Evolutionary conservation across 1,140 invertebrate species (phyloP).

Genomic region (Dreissena rostriformis): DNA sequence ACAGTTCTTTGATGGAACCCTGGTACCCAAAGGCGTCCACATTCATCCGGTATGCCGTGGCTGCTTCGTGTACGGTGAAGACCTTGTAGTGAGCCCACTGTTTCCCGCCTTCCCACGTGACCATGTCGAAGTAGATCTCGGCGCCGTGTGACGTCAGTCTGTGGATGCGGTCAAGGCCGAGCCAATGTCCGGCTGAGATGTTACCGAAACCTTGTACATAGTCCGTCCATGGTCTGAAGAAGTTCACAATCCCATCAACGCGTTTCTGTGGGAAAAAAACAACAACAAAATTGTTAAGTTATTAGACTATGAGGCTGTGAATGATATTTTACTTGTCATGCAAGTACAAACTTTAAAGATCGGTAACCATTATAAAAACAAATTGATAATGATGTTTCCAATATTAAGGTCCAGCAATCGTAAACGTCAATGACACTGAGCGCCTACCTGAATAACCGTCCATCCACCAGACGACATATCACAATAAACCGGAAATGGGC

Average conservation of each 20-base stretch:
- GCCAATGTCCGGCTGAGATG: slow-evolving; percentile 32
- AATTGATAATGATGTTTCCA: too few species aligned
- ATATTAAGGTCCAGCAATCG: too few species aligned
- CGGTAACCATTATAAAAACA: too few species aligned
- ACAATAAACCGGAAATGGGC: too few species aligned
- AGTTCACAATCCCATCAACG: slow-evolving; percentile 39
- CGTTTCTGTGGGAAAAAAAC: slow-evolving; percentile 14
- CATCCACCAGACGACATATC: too few species aligned
- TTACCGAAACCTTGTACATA: slow-evolving; percentile 46
- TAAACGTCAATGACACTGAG: too few species aligned
- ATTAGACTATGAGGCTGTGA: too few species aligned
- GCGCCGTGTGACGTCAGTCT: slow-evolving; percentile 34
- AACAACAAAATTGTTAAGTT: too few species aligned
- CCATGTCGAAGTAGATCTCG: slow-evolving; percentile 38
- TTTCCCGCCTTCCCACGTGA: slow-evolving; percentile 7
- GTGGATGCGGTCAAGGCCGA: slow-evolving; percentile 47
- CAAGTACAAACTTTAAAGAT: too few species aligned
- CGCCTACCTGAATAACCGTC: too few species aligned
- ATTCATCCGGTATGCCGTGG: slow-evolving; percentile 44
- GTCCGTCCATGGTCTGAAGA: slow-evolving; percentile 30
- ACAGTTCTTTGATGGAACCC: slow-evolving; percentile 8
- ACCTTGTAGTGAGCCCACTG: slow-evolving; percentile 35
- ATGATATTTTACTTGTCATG: too few species aligned
- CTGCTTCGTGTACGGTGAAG: slow-evolving; percentile 25
- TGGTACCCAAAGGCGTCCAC: slow-evolving; percentile 22